Percentiles rank a stretch among this genome's conserved stretches.
These are phyloP conservation scores for Probosciger aterrimus DNA, from an alignment of 2,113 vertebrate genomes.

Conservation along the genomic window DNA sequence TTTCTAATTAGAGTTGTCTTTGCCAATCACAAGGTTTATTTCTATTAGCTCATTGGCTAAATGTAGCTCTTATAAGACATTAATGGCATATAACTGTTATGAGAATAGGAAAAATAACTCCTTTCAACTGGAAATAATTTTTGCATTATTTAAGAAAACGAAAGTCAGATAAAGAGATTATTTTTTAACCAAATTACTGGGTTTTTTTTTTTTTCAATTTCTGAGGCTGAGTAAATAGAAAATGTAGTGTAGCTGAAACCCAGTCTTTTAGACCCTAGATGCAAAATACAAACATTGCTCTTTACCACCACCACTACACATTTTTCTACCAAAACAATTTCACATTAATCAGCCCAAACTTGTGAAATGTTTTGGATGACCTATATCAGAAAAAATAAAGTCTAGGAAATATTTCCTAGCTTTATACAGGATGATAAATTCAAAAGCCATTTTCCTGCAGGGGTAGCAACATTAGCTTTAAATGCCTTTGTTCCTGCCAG, in stretches of 20 bases:
- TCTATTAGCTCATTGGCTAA: slow-evolving; percentile 53
- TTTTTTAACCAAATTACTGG: background rate
- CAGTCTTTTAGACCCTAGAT: background rate
- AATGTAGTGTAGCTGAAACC: background rate
- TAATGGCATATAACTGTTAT: slow-evolving; percentile 15
- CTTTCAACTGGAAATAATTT: slow-evolving; percentile 41
- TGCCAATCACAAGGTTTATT: slow-evolving; percentile 43
- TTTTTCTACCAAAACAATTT: background rate
- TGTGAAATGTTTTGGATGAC: background rate
- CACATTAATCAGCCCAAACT: background rate
- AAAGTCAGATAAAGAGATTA: background rate
- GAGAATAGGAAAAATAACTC: slow-evolving; percentile 32
- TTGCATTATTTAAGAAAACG: slow-evolving; percentile 45
- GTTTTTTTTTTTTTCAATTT: background rate
- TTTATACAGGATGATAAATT: background rate
- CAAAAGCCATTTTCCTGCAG: background rate
- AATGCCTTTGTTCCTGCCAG: slow-evolving; percentile 16
- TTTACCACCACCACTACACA: background rate
- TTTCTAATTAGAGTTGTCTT: slow-evolving; percentile 61
- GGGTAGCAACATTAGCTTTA: slow-evolving; percentile 7
- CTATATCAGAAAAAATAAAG: background rate
- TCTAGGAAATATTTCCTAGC: background rate
- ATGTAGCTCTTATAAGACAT: slow-evolving; percentile 9
- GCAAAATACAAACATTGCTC: background rate
- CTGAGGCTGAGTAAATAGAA: background rate